Conservation (phyloP, 2,888 invertebrate species). For the Caenorhabditis sp. region DNA sequence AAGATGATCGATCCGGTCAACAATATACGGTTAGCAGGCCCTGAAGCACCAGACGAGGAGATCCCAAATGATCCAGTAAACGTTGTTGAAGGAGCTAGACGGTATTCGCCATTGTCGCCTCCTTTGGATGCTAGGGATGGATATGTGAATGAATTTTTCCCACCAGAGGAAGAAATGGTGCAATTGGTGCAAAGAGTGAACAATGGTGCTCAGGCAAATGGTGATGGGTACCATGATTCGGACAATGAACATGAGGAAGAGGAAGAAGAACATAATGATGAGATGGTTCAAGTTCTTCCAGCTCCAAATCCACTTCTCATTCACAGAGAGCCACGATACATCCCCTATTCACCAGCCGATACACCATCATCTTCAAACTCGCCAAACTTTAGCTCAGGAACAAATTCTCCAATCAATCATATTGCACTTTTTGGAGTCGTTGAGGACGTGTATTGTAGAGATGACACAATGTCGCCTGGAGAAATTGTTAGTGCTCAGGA, state of each 20-base stretch:
- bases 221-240: neutral
- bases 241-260: neutral
- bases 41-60: neutral
- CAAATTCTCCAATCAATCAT: neutral
- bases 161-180: neutral
- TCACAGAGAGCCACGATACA: neutral
- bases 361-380: constrained; percentile 1
- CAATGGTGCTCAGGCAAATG: neutral
- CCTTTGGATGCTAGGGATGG: neutral
- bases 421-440: neutral
- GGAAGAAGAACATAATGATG: neutral
- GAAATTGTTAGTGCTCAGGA: neutral
- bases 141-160: no score
- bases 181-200: neutral
- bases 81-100: neutral
- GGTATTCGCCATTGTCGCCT: constrained; percentile 1
- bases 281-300: neutral
- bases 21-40: neutral
- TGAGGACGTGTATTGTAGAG: neutral
- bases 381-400: neutral
- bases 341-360: neutral
- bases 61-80: neutral
- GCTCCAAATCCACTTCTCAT: neutral
- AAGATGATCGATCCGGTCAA: neutral
- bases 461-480: neutral